Conservation (phyloP, 1,140 invertebrate species). For the Hyles euphorbiae region DNA sequence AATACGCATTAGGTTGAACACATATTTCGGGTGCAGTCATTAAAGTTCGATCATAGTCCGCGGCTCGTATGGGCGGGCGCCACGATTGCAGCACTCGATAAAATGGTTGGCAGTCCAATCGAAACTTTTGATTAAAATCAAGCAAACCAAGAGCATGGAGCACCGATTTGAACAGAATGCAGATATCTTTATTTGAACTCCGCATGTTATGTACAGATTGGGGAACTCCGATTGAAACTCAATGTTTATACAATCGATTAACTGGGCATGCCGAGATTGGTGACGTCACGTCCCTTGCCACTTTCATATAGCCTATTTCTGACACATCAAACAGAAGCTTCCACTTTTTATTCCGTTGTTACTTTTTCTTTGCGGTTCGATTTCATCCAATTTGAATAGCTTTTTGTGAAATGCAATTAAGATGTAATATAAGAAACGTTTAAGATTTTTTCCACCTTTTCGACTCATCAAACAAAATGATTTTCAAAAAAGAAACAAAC, state of each 20-base stretch:
- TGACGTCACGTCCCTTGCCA: conserved; percentile 6
- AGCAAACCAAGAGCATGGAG: conserved; percentile 55
- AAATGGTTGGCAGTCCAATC: conserved; percentile 60
- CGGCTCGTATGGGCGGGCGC: conserved; percentile 34
- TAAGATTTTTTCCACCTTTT: no score
- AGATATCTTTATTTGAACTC: conserved; percentile 69
- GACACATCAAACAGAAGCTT: no score
- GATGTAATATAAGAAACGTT: no score
- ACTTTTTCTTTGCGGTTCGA: no score
- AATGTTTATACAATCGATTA: conserved; percentile 54
- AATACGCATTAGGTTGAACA: conserved; percentile 61
- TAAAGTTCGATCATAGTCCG: conserved; percentile 45
- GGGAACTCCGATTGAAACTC: conserved; percentile 41
- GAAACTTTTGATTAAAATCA: conserved; percentile 75
- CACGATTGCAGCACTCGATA: conserved; percentile 54
- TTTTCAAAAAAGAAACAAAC: no score
- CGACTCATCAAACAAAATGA: no score
- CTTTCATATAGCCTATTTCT: conserved; percentile 5
- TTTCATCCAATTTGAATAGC: no score
- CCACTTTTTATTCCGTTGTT: no score
- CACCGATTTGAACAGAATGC: conserved; percentile 48
- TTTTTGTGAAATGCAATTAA: no score
- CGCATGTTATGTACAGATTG: conserved; percentile 52
- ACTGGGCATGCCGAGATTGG: conserved; percentile 8
- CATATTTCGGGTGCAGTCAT: conserved; percentile 48